These are phyloP conservation scores for Helicoverpa assulta DNA, from an alignment of 2,888 invertebrate genomes.

Conservation along the genomic window DNA sequence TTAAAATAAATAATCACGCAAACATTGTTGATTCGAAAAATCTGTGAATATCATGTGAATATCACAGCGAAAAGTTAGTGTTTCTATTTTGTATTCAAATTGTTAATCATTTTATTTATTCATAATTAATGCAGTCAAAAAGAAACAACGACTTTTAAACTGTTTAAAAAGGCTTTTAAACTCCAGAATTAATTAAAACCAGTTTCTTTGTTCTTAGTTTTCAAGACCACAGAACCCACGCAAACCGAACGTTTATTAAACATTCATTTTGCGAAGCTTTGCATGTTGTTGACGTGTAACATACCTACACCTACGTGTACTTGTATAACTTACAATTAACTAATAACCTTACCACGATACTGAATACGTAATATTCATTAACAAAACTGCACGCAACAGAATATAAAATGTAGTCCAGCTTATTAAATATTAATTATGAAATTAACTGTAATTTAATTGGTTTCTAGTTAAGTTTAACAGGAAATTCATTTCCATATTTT, in stretches of 20 bases:
- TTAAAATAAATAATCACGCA: too few species aligned
- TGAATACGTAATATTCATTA: not conserved
- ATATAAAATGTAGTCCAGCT: not conserved
- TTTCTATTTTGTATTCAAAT: too few species aligned
- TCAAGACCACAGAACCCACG: not conserved
- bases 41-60: too few species aligned
- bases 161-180: not conserved
- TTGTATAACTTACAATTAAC: not conserved
- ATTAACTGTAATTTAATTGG: not conserved
- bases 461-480: not conserved
- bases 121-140: not conserved
- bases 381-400: not conserved
- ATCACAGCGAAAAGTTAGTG: too few species aligned
- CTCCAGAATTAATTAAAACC: not conserved
- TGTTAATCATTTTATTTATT: too few species aligned
- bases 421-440: not conserved
- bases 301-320: too few species aligned
- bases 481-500: not conserved
- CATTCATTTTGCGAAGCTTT: not conserved
- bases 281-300: too few species aligned
- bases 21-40: too few species aligned
- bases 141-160: not conserved
- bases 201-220: not conserved
- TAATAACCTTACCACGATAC: not conserved
- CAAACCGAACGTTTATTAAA: slow-evolving; percentile 5